These are phyloP conservation scores for Butorides virescens DNA, from an alignment of 2,113 vertebrate genomes.

Conservation along the genomic window DNA sequence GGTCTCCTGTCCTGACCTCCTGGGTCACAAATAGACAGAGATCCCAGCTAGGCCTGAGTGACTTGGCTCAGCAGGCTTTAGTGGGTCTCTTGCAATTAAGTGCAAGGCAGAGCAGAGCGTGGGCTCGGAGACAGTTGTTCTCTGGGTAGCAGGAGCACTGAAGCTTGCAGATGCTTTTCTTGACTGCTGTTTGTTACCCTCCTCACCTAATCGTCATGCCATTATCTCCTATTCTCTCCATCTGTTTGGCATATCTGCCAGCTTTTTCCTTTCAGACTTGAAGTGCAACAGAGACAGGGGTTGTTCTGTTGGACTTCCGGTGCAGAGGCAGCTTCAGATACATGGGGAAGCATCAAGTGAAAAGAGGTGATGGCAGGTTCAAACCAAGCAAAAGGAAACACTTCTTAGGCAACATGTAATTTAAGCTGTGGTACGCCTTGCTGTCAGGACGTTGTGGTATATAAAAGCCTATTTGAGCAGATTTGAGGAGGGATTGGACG, in stretches of 20 bases:
- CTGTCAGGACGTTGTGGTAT: not conserved
- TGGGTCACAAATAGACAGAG: too few relatives aligned
- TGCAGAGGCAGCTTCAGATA: not conserved
- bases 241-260: not conserved
- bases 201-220: not conserved
- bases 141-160: not conserved
- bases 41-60: not conserved
- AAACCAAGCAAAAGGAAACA: not conserved
- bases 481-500: not conserved
- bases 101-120: not conserved
- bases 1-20: not conserved
- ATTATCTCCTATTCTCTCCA: not conserved
- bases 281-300: not conserved
- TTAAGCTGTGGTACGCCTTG: not conserved
- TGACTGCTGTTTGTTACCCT: not conserved
- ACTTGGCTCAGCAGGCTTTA: not conserved
- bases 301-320: not conserved
- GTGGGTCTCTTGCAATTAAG: not conserved
- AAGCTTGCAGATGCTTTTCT: not conserved
- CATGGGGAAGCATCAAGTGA: not conserved
- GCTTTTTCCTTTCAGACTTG: not conserved
- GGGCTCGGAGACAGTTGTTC: not conserved
- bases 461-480: not conserved
- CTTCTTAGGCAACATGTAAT: not conserved
- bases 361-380: not conserved